Evolutionary conservation across 2,113 vertebrate species (phyloP).

Genomic region (Sialia sialis): DNA sequence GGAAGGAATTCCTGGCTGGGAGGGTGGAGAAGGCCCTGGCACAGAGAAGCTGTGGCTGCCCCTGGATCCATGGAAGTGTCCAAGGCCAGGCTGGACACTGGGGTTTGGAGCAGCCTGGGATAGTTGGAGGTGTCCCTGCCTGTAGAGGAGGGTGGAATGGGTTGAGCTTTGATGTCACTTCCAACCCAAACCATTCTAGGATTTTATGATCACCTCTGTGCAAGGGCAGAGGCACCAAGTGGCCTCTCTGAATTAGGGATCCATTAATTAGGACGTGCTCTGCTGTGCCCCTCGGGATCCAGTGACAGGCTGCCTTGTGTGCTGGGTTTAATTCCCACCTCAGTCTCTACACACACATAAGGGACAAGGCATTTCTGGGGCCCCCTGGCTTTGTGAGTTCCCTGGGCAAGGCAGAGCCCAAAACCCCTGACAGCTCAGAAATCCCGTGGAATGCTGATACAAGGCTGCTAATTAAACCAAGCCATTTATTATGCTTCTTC

Average conservation of each 20-base stretch:
- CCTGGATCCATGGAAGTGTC: not conserved
- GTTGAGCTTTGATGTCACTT: not conserved
- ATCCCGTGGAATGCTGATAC: not conserved
- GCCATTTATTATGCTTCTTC: not conserved
- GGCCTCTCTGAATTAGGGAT: not conserved
- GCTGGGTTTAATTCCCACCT: not conserved
- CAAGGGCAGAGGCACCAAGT: not conserved
- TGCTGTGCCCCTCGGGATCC: not conserved
- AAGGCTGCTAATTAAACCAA: not conserved
- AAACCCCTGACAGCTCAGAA: not conserved
- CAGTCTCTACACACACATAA: not conserved
- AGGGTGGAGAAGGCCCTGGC: not conserved
- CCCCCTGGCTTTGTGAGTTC: not conserved
- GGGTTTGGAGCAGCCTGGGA: not conserved
- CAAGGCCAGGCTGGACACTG: fast-evolving
- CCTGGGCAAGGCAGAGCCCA: not conserved
- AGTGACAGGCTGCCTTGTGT: not conserved
- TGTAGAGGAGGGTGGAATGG: too few species aligned
- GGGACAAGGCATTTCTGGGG: not conserved
- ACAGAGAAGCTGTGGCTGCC: not conserved
- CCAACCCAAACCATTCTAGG: not conserved
- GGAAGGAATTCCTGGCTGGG: fast-evolving
- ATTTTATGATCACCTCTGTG: not conserved
- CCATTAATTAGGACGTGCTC: not conserved
- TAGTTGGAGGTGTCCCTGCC: fast-evolving